phyloP scores from a whole-genome alignment of 2,113 vertebrate genomes.

The Pachyramphus minor region DNA sequence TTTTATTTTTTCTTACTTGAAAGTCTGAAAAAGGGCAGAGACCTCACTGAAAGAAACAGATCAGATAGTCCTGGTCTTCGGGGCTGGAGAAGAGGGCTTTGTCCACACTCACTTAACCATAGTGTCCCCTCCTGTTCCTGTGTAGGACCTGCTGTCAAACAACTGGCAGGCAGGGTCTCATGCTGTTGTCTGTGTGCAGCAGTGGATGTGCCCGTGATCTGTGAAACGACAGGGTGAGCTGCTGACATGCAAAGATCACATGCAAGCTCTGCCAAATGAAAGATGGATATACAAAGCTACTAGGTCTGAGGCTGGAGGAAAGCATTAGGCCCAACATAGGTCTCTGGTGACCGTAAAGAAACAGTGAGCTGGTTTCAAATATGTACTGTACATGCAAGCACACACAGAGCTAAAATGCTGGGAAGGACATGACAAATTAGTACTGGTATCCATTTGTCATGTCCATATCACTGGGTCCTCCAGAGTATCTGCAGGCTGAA shows the following conservation, averaged over 20 bases:
- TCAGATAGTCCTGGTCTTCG: neutral
- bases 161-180: neutral
- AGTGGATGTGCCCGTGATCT: rapidly evolving
- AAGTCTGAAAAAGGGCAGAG: neutral
- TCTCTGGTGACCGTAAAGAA: neutral
- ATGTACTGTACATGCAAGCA: neutral
- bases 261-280: neutral
- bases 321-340: neutral
- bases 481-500: neutral
- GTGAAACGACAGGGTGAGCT: neutral
- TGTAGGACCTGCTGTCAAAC: neutral
- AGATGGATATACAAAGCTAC: neutral
- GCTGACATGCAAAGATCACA: rapidly evolving
- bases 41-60: neutral
- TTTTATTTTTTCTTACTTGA: neutral
- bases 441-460: neutral
- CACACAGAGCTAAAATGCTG: neutral
- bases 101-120: neutral
- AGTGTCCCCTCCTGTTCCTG: neutral
- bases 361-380: neutral
- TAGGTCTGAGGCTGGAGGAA: neutral
- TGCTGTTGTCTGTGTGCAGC: neutral
- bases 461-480: neutral
- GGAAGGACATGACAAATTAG: neutral
- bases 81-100: neutral